Conservation (phyloP, 2,888 invertebrate species). For the Micoletzkya japonica region DNA sequence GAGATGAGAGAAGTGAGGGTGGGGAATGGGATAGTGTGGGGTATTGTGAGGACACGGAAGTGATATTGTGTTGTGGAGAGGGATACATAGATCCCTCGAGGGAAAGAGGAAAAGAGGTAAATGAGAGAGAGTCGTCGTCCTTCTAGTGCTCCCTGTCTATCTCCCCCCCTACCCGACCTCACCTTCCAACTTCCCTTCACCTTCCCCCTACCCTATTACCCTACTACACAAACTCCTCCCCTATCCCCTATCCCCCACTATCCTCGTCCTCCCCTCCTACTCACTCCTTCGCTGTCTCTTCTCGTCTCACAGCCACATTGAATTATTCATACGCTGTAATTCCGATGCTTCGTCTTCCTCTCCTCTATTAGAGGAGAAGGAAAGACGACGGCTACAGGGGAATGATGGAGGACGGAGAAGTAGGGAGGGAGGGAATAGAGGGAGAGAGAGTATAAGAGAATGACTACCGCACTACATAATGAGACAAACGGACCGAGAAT, state of each 20-base stretch:
- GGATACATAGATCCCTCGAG: too few species aligned
- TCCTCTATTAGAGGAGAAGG: slow-evolving; percentile 10
- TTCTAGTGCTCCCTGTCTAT: slow-evolving; percentile 28
- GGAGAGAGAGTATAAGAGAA: background rate
- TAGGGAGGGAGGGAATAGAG: background rate
- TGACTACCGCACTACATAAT: too few species aligned
- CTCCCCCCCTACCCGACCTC: slow-evolving; percentile 2
- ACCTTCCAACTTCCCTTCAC: too few species aligned
- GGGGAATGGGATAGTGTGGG: too few species aligned
- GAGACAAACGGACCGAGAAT: too few species aligned
- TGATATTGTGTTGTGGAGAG: too few species aligned
- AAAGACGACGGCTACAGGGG: background rate
- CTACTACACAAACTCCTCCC: slow-evolving; percentile 10
- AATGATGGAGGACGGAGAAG: background rate
- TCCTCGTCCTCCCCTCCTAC: slow-evolving; percentile 1
- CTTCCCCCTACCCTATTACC: background rate
- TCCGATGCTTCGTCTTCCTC: slow-evolving; percentile 13
- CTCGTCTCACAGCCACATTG: slow-evolving; percentile 9
- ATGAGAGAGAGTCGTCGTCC: slow-evolving; percentile 14
- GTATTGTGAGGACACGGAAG: too few species aligned
- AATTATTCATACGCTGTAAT: slow-evolving; percentile 20
- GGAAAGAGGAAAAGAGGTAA: background rate
- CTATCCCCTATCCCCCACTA: slow-evolving; percentile 29
- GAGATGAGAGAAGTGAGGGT: too few species aligned
- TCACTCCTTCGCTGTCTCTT: background rate